Evolutionary conservation across 2,888 invertebrate genomes (phyloP).

Genomic region (Parascotia fuliginaria): DNA sequence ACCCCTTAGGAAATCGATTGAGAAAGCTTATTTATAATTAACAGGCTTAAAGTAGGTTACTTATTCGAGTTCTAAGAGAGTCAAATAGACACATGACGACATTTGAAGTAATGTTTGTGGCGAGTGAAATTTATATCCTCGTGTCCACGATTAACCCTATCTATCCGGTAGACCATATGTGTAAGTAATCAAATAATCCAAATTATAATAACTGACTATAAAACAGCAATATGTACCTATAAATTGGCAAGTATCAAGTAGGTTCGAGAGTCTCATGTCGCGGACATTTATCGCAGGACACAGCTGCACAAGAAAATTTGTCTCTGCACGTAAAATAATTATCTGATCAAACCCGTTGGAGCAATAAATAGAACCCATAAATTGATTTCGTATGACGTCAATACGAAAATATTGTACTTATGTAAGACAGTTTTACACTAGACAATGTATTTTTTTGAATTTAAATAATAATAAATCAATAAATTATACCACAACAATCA

Average conservation of each 20-base stretch:
- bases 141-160: too few relatives aligned
- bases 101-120: too few relatives aligned
- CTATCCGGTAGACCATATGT: too few relatives aligned
- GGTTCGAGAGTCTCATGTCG: constrained; percentile 12
- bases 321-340: constrained; percentile 74
- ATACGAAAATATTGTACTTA: constrained; percentile 34
- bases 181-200: too few relatives aligned
- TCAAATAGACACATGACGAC: too few relatives aligned
- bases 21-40: too few relatives aligned
- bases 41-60: too few relatives aligned
- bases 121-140: too few relatives aligned
- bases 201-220: too few relatives aligned
- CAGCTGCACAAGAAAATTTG: constrained; percentile 80
- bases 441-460: not conserved
- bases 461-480: not conserved
- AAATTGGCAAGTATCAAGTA: constrained; percentile 31
- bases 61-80: too few relatives aligned
- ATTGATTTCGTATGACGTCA: constrained; percentile 77
- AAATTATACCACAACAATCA: too few relatives aligned
- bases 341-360: constrained; percentile 74
- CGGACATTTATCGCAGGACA: constrained; percentile 69
- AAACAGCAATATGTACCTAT: not conserved
- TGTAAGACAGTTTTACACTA: constrained; percentile 9
- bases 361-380: constrained; percentile 73
- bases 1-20: too few relatives aligned